Conservation (phyloP, 2,113 vertebrate genomes). For the Zosterops hypoxanthus region DNA sequence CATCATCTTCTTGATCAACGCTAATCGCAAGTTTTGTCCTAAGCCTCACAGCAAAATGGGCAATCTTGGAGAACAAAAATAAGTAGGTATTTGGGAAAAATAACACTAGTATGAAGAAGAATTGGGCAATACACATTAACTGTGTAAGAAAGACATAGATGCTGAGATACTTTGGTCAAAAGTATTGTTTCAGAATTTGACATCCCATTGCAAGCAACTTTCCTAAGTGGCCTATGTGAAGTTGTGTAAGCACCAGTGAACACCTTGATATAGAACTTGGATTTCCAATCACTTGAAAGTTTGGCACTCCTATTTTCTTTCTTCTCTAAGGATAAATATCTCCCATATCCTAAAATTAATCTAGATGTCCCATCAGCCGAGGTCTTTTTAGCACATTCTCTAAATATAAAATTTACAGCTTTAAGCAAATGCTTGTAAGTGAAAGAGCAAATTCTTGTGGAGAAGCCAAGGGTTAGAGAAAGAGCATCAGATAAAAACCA, state of each 20-base stretch:
- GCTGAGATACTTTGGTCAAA: background rate
- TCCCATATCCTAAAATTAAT: background rate
- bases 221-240: background rate
- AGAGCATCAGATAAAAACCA: slow-evolving; percentile 20
- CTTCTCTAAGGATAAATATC: background rate
- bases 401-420: background rate
- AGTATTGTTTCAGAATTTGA: background rate
- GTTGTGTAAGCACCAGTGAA: background rate
- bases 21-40: background rate
- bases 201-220: background rate
- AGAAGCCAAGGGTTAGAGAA: background rate
- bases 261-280: background rate
- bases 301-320: background rate
- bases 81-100: background rate
- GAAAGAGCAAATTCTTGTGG: background rate
- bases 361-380: background rate
- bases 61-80: background rate
- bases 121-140: background rate
- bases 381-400: background rate
- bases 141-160: background rate
- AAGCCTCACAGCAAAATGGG: background rate
- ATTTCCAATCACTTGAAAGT: background rate
- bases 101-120: background rate
- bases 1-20: background rate
- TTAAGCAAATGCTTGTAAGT: background rate